These are phyloP conservation scores for Eugnorisma glareosa DNA, from an alignment of 2,888 invertebrate genomes.

Conservation along the genomic window DNA sequence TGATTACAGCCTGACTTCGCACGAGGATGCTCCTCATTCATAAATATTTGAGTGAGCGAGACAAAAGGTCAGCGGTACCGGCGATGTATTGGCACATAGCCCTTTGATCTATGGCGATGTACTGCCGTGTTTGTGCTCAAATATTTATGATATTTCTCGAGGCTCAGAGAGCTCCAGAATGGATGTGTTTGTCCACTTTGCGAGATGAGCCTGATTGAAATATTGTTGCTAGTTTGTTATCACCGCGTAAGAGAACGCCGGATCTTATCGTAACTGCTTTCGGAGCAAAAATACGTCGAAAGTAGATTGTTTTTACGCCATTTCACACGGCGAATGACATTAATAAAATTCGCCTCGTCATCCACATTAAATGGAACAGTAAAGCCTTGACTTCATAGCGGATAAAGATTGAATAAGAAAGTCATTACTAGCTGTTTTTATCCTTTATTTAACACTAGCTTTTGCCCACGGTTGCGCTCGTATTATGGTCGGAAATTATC, in stretches of 20 bases:
- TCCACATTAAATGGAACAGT: neutral
- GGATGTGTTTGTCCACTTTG: constrained; percentile 63
- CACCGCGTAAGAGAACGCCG: constrained; percentile 19
- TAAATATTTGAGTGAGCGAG: constrained; percentile 55
- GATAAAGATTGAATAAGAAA: neutral
- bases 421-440: neutral
- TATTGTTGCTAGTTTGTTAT: constrained; percentile 59
- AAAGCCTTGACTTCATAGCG: neutral
- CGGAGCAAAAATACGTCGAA: constrained; percentile 26
- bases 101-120: constrained; percentile 59
- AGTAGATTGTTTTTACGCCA: constrained; percentile 4
- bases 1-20: constrained; percentile 42
- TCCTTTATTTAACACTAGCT: neutral
- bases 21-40: constrained; percentile 44
- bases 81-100: constrained; percentile 57
- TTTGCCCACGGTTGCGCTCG: neutral
- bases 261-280: constrained; percentile 27
- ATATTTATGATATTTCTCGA: constrained; percentile 63
- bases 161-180: constrained; percentile 42
- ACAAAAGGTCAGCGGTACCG: constrained; percentile 54
- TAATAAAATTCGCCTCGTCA: constrained; percentile 8
- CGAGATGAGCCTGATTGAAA: constrained; percentile 61
- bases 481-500: neutral
- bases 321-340: constrained; percentile 6
- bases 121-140: constrained; percentile 61